phyloP scores from a whole-genome alignment of 2,888 invertebrate species.

The Abscondita cerata region DNA sequence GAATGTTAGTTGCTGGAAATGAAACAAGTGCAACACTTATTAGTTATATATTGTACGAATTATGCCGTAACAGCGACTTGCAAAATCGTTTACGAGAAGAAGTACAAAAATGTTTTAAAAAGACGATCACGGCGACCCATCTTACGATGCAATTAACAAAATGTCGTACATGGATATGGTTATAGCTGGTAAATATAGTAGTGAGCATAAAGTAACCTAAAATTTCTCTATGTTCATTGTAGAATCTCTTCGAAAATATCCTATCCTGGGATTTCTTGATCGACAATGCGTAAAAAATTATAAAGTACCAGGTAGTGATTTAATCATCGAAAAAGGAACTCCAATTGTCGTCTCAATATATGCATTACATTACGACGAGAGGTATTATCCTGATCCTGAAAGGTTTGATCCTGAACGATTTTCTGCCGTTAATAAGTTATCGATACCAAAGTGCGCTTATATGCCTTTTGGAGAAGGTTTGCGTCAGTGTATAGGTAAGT shows the following conservation, averaged over 20 bases:
- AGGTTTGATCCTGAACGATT: conserved; percentile 56
- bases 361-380: conserved; percentile 52
- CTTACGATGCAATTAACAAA: too few species aligned
- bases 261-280: conserved; percentile 51
- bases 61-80: too few species aligned
- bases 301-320: conserved; percentile 43
- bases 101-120: too few species aligned
- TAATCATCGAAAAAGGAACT: conserved; percentile 51
- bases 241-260: conserved; percentile 58
- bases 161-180: too few species aligned
- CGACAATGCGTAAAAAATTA: conserved; percentile 47
- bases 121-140: too few species aligned
- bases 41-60: too few species aligned
- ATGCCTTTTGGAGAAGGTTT: conserved; percentile 28
- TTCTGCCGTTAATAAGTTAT: conserved; percentile 45
- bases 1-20: too few species aligned
- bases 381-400: conserved; percentile 54
- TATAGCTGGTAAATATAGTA: too few species aligned
- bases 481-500: conserved; percentile 25
- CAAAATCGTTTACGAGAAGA: too few species aligned
- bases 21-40: too few species aligned
- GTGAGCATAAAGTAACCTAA: too few species aligned
- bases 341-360: conserved; percentile 51
- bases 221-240: too few species aligned
- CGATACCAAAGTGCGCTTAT: conserved; percentile 3